Evolutionary conservation across 92 coral and sea anemone genomes (phyloP).

Genomic region (Actinostola sp.): DNA sequence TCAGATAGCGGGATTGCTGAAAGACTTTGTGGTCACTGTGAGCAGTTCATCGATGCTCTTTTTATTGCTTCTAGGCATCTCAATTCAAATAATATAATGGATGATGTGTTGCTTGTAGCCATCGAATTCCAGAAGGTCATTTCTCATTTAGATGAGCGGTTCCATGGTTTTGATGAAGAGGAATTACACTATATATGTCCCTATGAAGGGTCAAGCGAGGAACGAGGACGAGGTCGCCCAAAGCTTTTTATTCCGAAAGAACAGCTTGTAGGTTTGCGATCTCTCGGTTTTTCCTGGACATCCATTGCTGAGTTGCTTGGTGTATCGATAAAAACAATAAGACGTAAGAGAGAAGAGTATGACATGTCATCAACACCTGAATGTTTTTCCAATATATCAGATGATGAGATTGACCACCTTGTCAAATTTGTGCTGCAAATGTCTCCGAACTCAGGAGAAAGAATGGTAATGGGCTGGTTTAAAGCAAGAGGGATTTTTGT

Average conservation of each 20-base stretch:
- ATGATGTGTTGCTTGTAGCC: too few relatives aligned
- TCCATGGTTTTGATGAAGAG: slow-evolving; percentile 22
- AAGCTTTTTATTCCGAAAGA: slow-evolving; percentile 42
- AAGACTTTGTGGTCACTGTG: too few relatives aligned
- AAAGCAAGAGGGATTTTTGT: slow-evolving; percentile 52
- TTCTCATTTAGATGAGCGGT: slow-evolving; percentile 44
- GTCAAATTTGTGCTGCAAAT: slow-evolving; percentile 47
- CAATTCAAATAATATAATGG: too few relatives aligned
- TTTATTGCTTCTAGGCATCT: too few relatives aligned
- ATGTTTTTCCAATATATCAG: slow-evolving; percentile 57
- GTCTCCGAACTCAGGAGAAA: slow-evolving; percentile 63
- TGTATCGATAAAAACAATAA: slow-evolving; percentile 39
- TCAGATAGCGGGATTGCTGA: too few relatives aligned
- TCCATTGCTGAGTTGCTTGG: slow-evolving; percentile 40
- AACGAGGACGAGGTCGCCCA: slow-evolving; percentile 39
- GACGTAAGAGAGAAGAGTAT: slow-evolving; percentile 23
- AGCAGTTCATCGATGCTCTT: too few relatives aligned
- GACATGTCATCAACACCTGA: neutral
- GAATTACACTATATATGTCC: slow-evolving; percentile 42
- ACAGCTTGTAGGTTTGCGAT: slow-evolving; percentile 58
- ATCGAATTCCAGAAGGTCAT: slow-evolving; percentile 39
- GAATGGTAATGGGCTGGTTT: slow-evolving; percentile 25
- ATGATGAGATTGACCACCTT: slow-evolving; percentile 43
- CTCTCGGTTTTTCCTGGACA: slow-evolving; percentile 48
- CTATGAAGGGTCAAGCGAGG: slow-evolving; percentile 11